These are phyloP conservation scores for Oostethus manadensis DNA, from an alignment of 2,113 vertebrate genomes.

Conservation along the genomic window DNA sequence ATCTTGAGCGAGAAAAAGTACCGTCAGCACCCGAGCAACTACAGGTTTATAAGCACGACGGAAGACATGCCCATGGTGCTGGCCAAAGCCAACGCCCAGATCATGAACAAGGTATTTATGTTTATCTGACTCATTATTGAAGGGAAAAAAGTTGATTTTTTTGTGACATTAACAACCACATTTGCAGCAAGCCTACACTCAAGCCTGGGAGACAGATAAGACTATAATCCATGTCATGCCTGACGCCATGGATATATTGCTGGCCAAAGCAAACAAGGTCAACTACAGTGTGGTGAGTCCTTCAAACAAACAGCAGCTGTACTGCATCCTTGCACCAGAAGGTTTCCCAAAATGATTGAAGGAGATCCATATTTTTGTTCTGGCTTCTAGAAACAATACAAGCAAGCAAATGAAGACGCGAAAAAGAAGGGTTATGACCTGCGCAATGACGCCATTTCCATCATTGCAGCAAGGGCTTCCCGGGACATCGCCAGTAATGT, in stretches of 20 bases:
- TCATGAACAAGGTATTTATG: slow-evolving; percentile 77
- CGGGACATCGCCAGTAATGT: slow-evolving; percentile 87
- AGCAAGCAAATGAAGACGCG: slow-evolving; percentile 79
- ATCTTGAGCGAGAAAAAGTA: slow-evolving; percentile 73
- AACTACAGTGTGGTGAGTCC: slow-evolving; percentile 75
- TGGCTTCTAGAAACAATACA: slow-evolving; percentile 82
- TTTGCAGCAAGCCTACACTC: slow-evolving; percentile 66
- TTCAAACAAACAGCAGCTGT: neutral
- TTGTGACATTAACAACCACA: neutral
- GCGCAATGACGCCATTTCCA: slow-evolving; percentile 78
- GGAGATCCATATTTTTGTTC: neutral
- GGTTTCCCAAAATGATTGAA: neutral
- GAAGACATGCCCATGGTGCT: slow-evolving; percentile 76
- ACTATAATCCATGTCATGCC: slow-evolving; percentile 81
- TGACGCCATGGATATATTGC: slow-evolving; percentile 78
- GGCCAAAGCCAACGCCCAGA: slow-evolving; percentile 77
- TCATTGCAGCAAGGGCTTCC: slow-evolving; percentile 76
- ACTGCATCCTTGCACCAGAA: neutral
- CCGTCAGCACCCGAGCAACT: slow-evolving; percentile 76
- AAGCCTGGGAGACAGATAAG: slow-evolving; percentile 83
- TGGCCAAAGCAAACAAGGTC: slow-evolving; percentile 80
- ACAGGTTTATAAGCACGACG: slow-evolving; percentile 70
- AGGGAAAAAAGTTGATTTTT: neutral
- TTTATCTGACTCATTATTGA: neutral
- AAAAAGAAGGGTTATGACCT: slow-evolving; percentile 86